Base-by-base conservation (phyloP, 2,113 vertebrate genomes). In the Atractosteus spatula region DNA sequence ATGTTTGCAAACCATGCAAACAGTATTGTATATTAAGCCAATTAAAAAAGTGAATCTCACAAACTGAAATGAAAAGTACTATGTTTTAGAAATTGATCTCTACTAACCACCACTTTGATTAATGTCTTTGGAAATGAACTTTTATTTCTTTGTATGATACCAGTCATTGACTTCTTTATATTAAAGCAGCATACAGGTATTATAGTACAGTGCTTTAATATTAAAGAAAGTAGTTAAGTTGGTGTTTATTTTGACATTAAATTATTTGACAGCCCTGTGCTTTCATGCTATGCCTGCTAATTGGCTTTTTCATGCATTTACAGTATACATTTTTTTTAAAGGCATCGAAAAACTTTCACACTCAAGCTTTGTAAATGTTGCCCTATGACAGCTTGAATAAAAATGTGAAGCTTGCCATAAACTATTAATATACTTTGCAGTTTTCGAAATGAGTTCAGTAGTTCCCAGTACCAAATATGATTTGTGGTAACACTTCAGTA, bases 71-170 rank as follows among this genome's bases (percentile, higher is more conserved):
- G 16, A 44, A 57, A 72, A 66, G 12, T 7, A 51, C 17, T 66
- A 65, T 73, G n/a, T 67, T 66, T 59, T 73, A 64, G 42, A 73
- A 67, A 63, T 3, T 54, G 43, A 67, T 67, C 64, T 62, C 65
- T 51, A 62, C 16, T 55, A 66, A 41, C 41, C 62, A 11, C 29
- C 41, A 66, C 45, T 72, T 57, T 14, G 55, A 41, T 41, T 63
- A 12, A 42, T 13, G 51, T 29, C n/a, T 57, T 57, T 72, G 75
- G 70, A 74, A 42, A 80, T 81, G 76, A 77, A 56, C 77, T 74
- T 83, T 84, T 83, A 86, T 84, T 83, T 74, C 73, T 74, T 80
- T 79, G 79, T 80, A 70, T 72, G 80, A 81, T 74, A 79, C 75
- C 77, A 71, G 74, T 80, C 29, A 55, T 59, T 81, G 76, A 74